Base-by-base conservation (phyloP, 2,113 vertebrate genomes). In the Triplophysa dalaica region DNA sequence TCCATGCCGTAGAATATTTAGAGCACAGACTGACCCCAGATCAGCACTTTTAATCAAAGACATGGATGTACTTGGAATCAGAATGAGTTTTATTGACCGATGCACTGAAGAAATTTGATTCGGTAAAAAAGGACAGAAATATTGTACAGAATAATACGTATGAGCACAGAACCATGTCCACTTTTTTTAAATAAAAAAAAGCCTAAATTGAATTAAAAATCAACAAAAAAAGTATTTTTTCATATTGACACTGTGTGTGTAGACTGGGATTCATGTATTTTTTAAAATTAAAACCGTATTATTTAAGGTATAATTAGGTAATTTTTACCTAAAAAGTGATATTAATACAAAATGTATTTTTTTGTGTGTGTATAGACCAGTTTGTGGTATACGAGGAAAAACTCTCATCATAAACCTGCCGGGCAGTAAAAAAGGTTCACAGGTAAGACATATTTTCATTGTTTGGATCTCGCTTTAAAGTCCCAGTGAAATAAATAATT, bases 371-470 rank as follows among this genome's bases (percentile, higher is more conserved):
- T 90, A 70, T 91, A 99, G 98, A 89, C 98, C 98, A 80, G 97
- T 99, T 66, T 99, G 98, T 90, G 98, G 98, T 86, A 99, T 99
- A 87, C 93, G 98, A 91, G 98, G 98, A 64, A 99, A 99, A 91
- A 99, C 98, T 76, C 96, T 99, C 84, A 98, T 99, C 92, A 99
- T 99, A 87, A 99, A 99, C 91, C 90, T 99, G 84, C 98, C 98
- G 88, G 98, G 98, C 92, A 99, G 97, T 94, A 99, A 98, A 94
- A 99, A 99, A 93, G 98, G 98, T 81, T 99, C 98, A 92, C 97
- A 99, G 97, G 98, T 99, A 94, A 93, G 93, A 84, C 7, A 3
- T 2, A 1, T 63, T 38, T 41, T 70, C 2, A 74, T 29, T 45
- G 43, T 43, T 33, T 26, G 56, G 21, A 9, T 70, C n/a, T 7